phyloP scores from a whole-genome alignment of 1,140 invertebrate genomes.

The Drosophila hydei region DNA sequence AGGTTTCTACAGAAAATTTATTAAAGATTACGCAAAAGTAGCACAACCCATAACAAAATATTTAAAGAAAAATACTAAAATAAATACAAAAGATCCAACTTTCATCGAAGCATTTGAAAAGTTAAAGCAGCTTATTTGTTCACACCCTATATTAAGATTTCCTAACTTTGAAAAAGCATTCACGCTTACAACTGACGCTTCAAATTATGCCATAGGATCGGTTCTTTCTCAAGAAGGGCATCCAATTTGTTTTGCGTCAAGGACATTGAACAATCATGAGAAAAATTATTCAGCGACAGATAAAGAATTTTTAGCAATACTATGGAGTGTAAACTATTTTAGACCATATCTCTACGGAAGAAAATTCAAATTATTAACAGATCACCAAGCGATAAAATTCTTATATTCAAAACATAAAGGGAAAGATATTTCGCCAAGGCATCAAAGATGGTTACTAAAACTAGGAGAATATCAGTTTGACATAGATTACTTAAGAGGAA shows the following conservation, averaged over 20 bases:
- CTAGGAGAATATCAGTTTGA: too few relatives aligned
- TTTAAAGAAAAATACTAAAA: slow-evolving; percentile 17
- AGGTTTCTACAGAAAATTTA: slow-evolving; percentile 17
- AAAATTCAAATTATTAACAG: too few relatives aligned
- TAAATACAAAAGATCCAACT: slow-evolving; percentile 28
- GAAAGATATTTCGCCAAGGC: too few relatives aligned
- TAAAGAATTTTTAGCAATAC: slow-evolving; percentile 12
- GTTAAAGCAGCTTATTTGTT: slow-evolving; percentile 1
- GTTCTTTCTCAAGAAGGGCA: slow-evolving; percentile 25
- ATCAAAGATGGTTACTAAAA: too few relatives aligned
- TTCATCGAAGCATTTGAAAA: slow-evolving; percentile 33
- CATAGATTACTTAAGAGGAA: too few relatives aligned
- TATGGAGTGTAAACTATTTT: slow-evolving; percentile 8
- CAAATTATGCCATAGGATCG: slow-evolving; percentile 12
- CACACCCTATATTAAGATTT: slow-evolving; percentile 3
- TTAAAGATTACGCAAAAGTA: slow-evolving; percentile 15
- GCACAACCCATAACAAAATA: slow-evolving; percentile 23
- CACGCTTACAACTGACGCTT: slow-evolving; percentile 8
- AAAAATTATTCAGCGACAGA: slow-evolving; percentile 3
- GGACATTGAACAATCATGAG: slow-evolving; percentile 16
- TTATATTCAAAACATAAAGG: too few relatives aligned
- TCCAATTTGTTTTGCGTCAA: slow-evolving; percentile 26
- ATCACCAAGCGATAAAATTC: too few relatives aligned
- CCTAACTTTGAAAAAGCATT: slow-evolving; percentile 17
- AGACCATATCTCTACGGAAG: slow-evolving; percentile 13